phyloP scores from a whole-genome alignment of 2,888 invertebrate genomes.

The Cantharis nigra region DNA sequence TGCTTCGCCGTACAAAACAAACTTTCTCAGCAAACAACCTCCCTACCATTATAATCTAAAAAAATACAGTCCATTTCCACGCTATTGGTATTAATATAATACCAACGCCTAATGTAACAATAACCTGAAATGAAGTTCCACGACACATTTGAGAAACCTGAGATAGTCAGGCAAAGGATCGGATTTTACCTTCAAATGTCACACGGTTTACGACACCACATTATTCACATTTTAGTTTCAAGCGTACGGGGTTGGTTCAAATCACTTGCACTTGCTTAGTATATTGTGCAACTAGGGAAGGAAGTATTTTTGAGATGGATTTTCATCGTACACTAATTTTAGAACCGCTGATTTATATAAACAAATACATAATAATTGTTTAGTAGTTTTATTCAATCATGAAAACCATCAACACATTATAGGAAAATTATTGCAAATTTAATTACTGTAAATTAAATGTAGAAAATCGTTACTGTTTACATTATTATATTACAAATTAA shows the following conservation, averaged over 20 bases:
- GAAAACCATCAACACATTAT: no score
- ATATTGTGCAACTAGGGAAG: no score
- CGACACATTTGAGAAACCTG: conserved; percentile 9
- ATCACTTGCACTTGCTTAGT: neutral
- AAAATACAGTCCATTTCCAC: conserved; percentile 19
- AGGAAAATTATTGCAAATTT: no score
- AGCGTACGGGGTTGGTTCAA: neutral
- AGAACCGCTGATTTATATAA: no score
- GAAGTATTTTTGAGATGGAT: no score
- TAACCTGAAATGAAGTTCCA: conserved; percentile 10
- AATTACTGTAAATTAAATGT: no score
- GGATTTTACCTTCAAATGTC: conserved; percentile 9
- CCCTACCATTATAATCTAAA: conserved; percentile 8
- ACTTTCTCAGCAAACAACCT: conserved; percentile 10
- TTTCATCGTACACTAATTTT: no score
- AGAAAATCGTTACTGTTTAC: no score
- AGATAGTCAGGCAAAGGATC: conserved; percentile 12
- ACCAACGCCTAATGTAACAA: conserved; percentile 10
- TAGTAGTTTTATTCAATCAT: no score
- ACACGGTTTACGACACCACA: neutral
- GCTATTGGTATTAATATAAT: conserved; percentile 16
- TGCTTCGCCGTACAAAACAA: neutral
- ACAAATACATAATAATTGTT: no score
- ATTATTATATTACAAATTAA: no score
- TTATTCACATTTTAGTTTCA: neutral